Evolutionary conservation across 2,888 invertebrate genomes (phyloP), one percentile per base, ranked within the genome.

Genomic region (Desoria tigrina): DNA sequence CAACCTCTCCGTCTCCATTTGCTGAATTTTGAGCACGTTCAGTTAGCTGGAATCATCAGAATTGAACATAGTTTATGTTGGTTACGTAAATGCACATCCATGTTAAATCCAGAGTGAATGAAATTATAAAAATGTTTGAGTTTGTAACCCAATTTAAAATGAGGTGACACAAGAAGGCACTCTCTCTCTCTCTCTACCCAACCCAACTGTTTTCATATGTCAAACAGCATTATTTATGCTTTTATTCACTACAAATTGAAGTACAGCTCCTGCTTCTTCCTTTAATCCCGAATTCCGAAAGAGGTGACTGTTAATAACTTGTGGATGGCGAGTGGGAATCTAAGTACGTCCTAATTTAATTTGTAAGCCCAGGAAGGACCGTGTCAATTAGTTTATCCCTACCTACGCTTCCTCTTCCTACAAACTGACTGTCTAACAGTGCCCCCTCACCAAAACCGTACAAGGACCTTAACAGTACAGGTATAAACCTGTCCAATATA

Each of bases 21-120:
- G 39, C 63, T 32, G 60, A 49, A 26, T 63, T 55, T 59, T 59
- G 63, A 62, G 60, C 56, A 45, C 66, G 66, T 28, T 70, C 65
- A 55, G 62, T n/a, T 55, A 70, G 53, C 69, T 70, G 56, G 11
- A 50, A 21, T 50, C n/a, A n/a, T 27, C 14, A 51, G 51, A 42
- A 42, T 27, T 28, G 9, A 16, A 16, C 4, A 45, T 45, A 45
- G 21, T 39, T 39, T 16, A 39, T 39, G 9, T 39, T 21, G 45
- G 32, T 32, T 32, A 7, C 11, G 11, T 4, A 11, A 32, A 32
- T 32, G 6, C 32, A n/a, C n/a, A n/a, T n/a, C n/a, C n/a, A n/a
- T n/a, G n/a, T n/a, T n/a, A n/a, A n/a, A n/a, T 4, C 26, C 3
- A 16, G 3, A 51, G 51, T 16, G 26, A 51, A 51, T 21, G 2